These are phyloP conservation scores for Hoplodrina ambigua DNA, from an alignment of 2,888 invertebrate genomes.

Conservation along the genomic window DNA sequence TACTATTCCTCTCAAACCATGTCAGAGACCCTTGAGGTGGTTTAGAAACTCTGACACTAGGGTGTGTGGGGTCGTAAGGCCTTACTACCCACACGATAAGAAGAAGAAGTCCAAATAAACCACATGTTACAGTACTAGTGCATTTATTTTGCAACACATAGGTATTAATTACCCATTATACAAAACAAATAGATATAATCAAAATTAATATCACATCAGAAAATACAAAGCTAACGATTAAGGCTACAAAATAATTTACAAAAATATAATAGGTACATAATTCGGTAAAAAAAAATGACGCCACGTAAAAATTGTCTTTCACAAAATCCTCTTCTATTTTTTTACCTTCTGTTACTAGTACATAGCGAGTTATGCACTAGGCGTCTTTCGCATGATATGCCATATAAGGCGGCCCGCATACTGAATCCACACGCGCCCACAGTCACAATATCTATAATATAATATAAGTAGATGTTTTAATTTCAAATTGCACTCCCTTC, in stretches of 20 bases:
- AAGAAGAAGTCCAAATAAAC: constrained; percentile 23
- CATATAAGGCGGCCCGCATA: no score
- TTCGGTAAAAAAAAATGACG: constrained; percentile 41
- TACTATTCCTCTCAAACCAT: no score
- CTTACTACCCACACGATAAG: no score
- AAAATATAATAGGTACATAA: constrained; percentile 45
- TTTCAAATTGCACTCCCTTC: no score
- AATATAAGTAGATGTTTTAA: no score
- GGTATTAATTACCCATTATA: constrained; percentile 45
- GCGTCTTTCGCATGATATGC: no score
- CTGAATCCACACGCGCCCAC: no score
- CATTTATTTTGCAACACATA: constrained; percentile 57
- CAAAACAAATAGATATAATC: constrained; percentile 61
- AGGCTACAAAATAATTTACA: constrained; percentile 64
- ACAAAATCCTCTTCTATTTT: constrained; percentile 7
- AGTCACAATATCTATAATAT: no score
- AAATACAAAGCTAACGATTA: constrained; percentile 66
- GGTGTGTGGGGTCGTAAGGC: no score
- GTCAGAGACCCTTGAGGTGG: no score
- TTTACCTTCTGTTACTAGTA: neutral
- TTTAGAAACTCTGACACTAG: no score
- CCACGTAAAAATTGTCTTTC: neutral
- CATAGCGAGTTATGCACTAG: neutral
- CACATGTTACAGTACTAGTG: constrained; percentile 30
- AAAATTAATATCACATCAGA: constrained; percentile 78